These are phyloP conservation scores for Melanostoma scalare DNA, from an alignment of 2,888 invertebrate species.

Conservation along the genomic window DNA sequence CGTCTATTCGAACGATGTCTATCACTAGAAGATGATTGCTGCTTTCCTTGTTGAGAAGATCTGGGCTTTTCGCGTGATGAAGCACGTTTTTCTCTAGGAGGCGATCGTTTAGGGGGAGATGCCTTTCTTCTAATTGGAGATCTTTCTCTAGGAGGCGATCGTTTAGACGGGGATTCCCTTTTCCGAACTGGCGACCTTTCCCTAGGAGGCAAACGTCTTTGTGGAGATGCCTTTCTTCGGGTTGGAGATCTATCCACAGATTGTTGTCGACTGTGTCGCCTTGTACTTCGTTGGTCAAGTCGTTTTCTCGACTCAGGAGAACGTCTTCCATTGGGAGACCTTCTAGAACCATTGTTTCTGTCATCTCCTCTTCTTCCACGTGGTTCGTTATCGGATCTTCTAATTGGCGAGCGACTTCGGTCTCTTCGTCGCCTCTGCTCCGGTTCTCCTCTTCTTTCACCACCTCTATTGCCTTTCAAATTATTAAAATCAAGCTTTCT, in stretches of 20 bases:
- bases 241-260: neutral
- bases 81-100: neutral
- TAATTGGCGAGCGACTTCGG: constrained; percentile 41
- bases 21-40: neutral
- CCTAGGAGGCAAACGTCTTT: too few species aligned
- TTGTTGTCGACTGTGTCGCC: neutral
- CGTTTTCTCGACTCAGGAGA: neutral
- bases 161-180: constrained; percentile 2
- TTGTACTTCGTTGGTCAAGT: constrained; percentile 7
- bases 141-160: neutral
- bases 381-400: neutral
- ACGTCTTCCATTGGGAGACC: neutral
- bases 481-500: constrained; percentile 78
- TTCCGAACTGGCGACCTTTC: neutral
- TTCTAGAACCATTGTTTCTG: neutral
- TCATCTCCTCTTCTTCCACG: neutral
- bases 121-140: constrained; percentile 1
- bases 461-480: constrained; percentile 9
- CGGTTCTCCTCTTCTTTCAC: neutral
- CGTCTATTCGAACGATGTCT: neutral
- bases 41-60: neutral
- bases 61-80: neutral
- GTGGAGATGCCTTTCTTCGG: too few species aligned
- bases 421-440: constrained; percentile 2
- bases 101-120: neutral